phyloP scores from a whole-genome alignment of 2,113 vertebrate species.

The Centropus unirufus region DNA sequence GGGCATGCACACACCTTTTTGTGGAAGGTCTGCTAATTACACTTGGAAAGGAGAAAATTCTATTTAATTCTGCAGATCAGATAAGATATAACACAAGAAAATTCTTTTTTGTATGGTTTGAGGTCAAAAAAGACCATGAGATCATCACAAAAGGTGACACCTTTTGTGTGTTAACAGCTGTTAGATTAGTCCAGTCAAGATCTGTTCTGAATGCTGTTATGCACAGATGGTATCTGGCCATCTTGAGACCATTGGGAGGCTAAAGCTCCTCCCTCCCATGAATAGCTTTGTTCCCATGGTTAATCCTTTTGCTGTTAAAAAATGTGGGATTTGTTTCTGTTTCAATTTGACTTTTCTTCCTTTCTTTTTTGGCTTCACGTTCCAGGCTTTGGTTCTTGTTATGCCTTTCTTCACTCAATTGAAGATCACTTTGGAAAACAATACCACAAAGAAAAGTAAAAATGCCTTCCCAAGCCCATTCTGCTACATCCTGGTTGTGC shows the following conservation, averaged over 20 bases:
- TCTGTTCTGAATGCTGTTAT: neutral
- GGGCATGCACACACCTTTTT: accelerated
- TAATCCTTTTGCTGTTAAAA: slow-evolving; percentile 19
- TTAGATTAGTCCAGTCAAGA: neutral
- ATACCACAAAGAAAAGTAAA: slow-evolving; percentile 21
- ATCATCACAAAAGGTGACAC: neutral
- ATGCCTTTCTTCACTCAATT: slow-evolving; percentile 23
- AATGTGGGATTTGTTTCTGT: slow-evolving; percentile 15
- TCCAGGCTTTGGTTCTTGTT: slow-evolving; percentile 44
- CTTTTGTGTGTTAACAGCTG: neutral
- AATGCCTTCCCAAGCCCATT: neutral
- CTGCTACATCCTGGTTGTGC: neutral
- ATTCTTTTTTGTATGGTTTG: neutral
- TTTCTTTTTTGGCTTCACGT: slow-evolving; percentile 10
- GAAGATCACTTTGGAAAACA: slow-evolving; percentile 35
- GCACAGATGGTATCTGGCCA: neutral
- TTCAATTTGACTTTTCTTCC: neutral
- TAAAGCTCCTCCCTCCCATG: neutral
- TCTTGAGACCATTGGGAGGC: slow-evolving; percentile 21
- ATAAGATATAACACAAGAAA: neutral
- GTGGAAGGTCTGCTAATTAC: neutral
- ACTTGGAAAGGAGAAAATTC: neutral
- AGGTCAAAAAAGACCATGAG: neutral
- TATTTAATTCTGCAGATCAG: neutral
- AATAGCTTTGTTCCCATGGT: slow-evolving; percentile 24